These are phyloP conservation scores for Antennarius maculatus DNA, from an alignment of 2,797 vertebrate genomes.

Conservation along the genomic window DNA sequence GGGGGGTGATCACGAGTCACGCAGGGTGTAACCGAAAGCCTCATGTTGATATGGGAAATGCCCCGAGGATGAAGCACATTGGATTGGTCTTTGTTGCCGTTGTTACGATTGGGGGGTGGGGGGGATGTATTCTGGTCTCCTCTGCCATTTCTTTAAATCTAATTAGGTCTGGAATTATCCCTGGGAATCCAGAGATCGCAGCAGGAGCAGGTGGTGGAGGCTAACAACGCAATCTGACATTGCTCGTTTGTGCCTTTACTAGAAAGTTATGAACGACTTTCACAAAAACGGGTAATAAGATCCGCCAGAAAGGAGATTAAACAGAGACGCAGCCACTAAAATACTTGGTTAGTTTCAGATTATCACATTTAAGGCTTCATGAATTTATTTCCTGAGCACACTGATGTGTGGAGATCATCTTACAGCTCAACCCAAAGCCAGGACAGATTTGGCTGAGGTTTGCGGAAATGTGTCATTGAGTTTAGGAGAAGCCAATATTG, in stretches of 20 bases:
- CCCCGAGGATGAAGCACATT: conserved; percentile 39
- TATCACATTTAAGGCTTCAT: too few relatives aligned
- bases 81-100: conserved; percentile 25
- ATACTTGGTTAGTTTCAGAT: too few relatives aligned
- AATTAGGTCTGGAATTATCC: neutral
- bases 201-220: neutral
- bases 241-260: too few relatives aligned
- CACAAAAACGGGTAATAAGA: too few relatives aligned
- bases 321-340: too few relatives aligned
- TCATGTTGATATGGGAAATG: conserved; percentile 60
- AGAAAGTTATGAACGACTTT: too few relatives aligned
- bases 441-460: too few relatives aligned
- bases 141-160: conserved; percentile 9
- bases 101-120: conserved; percentile 5
- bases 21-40: conserved; percentile 62
- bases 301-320: too few relatives aligned
- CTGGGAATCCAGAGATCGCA: neutral
- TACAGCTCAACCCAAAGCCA: too few relatives aligned
- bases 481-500: neutral
- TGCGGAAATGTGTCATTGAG: neutral
- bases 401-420: too few relatives aligned
- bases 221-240: neutral
- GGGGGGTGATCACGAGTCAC: conserved; percentile 56
- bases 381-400: too few relatives aligned
- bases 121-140: conserved; percentile 6